A percentile compares a stretch with the other conserved stretches of the same genome.
Evolutionary conservation across 1,140 invertebrate species (phyloP).

Genomic region (Trachymyrmex cornetzi): DNA sequence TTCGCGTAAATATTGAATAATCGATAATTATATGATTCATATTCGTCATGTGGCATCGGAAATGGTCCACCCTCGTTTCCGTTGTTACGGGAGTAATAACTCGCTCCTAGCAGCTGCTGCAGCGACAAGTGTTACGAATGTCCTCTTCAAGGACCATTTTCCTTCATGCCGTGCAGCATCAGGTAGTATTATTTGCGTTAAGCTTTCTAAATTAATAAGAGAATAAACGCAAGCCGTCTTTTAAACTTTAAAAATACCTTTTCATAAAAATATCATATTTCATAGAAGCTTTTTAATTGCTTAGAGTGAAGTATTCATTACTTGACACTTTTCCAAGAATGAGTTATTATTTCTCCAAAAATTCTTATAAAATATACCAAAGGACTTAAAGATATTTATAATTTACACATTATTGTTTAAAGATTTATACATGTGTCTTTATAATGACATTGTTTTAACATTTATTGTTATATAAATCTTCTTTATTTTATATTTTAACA

Average conservation of each 20-base stretch:
- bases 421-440: not conserved
- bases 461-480: not conserved
- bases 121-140: conserved; percentile 77
- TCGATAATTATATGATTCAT: conserved; percentile 63
- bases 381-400: not conserved
- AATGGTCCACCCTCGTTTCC: conserved; percentile 63
- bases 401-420: not conserved
- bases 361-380: not conserved
- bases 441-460: not conserved
- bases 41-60: conserved; percentile 52
- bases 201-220: conserved; percentile 66
- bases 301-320: not conserved
- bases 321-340: not conserved
- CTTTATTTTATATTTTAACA: not conserved
- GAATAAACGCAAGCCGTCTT: conserved; percentile 31
- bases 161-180: conserved; percentile 49
- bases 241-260: not conserved
- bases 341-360: not conserved
- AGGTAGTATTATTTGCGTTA: conserved; percentile 55
- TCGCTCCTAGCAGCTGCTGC: conserved; percentile 71
- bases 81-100: conserved; percentile 74
- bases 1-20: conserved; percentile 42
- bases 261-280: not conserved
- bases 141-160: conserved; percentile 71
- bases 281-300: not conserved